phyloP scores from a whole-genome alignment of 2,113 vertebrate genomes.

The Egretta garzetta region DNA sequence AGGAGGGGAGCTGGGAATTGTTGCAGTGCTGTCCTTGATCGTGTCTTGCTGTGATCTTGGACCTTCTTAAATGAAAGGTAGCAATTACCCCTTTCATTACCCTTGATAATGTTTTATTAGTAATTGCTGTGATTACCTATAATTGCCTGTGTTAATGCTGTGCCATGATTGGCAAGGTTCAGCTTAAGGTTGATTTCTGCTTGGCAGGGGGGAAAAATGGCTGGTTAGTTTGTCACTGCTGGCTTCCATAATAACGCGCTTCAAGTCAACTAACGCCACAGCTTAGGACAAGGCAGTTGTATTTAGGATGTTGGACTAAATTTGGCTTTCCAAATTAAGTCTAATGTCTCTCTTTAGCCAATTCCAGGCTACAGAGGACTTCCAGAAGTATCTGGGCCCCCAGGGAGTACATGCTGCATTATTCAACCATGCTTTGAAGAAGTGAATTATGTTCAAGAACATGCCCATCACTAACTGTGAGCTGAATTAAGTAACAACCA shows the following conservation, averaged over 20 bases:
- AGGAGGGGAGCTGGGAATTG: neutral
- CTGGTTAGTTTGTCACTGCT: neutral
- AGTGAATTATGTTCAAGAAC: neutral
- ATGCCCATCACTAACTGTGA: neutral
- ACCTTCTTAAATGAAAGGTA: neutral
- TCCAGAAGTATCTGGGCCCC: neutral
- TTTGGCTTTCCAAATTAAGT: neutral
- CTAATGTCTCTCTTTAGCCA: neutral
- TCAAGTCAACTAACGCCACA: neutral
- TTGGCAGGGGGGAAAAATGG: neutral
- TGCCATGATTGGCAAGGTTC: neutral
- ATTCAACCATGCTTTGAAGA: neutral
- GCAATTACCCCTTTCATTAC: neutral
- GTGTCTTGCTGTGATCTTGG: neutral
- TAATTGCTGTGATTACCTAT: constrained; percentile 3
- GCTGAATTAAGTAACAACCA: neutral
- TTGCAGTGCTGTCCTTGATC: neutral
- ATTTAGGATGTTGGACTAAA: neutral
- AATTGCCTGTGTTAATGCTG: constrained; percentile 1
- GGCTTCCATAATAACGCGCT: neutral
- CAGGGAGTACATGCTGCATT: neutral
- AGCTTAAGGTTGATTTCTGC: neutral
- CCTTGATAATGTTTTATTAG: constrained; percentile 24
- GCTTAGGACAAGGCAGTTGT: neutral
- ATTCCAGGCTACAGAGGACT: neutral